Percentiles rank a stretch among this genome's conserved stretches.
Conservation (phyloP, 2,113 vertebrate species). For the Sander vitreus region DNA sequence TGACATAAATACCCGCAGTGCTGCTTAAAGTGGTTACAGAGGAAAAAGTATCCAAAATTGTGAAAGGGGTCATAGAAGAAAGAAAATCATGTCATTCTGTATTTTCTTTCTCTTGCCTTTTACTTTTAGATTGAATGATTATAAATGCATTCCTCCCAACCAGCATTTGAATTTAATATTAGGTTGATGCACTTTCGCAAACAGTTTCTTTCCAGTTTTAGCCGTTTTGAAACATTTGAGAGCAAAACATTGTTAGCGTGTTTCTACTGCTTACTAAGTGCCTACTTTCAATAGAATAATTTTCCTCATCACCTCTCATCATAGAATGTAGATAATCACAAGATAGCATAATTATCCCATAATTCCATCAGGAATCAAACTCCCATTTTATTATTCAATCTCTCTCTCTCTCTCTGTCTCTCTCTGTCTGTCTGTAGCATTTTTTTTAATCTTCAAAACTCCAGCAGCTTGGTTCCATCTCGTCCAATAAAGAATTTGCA, state of each 20-base stretch:
- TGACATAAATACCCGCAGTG: constrained; percentile 68
- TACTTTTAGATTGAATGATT: constrained; percentile 52
- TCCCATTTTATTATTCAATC: constrained; percentile 96
- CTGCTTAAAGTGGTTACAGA: constrained; percentile 52
- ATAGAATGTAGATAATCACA: constrained; percentile 95
- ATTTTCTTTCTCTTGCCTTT: constrained; percentile 37
- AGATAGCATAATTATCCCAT: constrained; percentile 98
- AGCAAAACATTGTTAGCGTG: constrained; percentile 81
- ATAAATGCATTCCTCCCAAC: constrained; percentile 29
- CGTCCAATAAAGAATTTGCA: constrained; percentile 98
- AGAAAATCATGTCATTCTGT: constrained; percentile 39
- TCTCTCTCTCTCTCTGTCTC: constrained; percentile 54
- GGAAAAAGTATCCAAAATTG: constrained; percentile 34
- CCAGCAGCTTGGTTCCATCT: constrained; percentile 96
- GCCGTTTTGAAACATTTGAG: constrained; percentile 74
- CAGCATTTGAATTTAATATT: constrained; percentile 54
- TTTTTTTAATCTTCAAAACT: constrained; percentile 94
- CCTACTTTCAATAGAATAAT: constrained; percentile 88
- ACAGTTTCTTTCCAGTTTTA: constrained; percentile 64
- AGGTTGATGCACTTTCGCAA: constrained; percentile 55
- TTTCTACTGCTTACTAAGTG: constrained; percentile 84
- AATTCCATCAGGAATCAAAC: constrained; percentile 98
- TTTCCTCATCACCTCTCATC: constrained; percentile 89
- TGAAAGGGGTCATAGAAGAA: constrained; percentile 44
- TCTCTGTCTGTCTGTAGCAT: constrained; percentile 27